A percentile compares a stretch with the other conserved stretches of the same genome.
Evolutionary conservation across 2,113 vertebrate genomes (phyloP).

Genomic region (Toxotes chatareus): DNA sequence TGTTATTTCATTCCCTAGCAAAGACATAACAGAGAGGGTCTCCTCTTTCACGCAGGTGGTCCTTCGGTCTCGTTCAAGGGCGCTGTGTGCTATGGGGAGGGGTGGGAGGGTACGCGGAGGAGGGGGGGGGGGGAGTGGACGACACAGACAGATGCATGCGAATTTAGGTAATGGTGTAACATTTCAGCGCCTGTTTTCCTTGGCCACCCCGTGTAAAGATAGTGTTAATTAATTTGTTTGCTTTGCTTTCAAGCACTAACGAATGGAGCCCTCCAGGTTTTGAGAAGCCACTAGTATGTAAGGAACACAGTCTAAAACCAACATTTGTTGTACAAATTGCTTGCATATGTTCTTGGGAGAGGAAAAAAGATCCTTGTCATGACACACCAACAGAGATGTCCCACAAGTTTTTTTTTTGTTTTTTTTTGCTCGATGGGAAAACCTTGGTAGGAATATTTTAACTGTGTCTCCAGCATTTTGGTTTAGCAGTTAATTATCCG

Average conservation of each 20-base stretch:
- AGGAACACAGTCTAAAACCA: slow-evolving; percentile 82
- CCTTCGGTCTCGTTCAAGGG: slow-evolving; percentile 83
- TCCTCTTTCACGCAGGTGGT: slow-evolving; percentile 88
- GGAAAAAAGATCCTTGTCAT: slow-evolving; percentile 68
- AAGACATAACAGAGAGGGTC: slow-evolving; percentile 89
- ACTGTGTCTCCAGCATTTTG: slow-evolving; percentile 59
- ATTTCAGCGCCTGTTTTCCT: slow-evolving; percentile 82
- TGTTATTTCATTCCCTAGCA: slow-evolving; percentile 87
- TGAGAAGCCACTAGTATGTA: slow-evolving; percentile 75
- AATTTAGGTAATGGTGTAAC: slow-evolving; percentile 86
- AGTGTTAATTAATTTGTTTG: slow-evolving; percentile 86
- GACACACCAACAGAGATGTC: slow-evolving; percentile 72
- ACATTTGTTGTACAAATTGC: slow-evolving; percentile 86
- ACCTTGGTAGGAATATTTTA: slow-evolving; percentile 55
- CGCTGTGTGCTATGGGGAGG: slow-evolving; percentile 71
- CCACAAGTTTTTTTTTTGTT: slow-evolving; percentile 40
- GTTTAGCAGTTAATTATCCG: slow-evolving; percentile 69
- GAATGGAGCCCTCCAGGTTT: slow-evolving; percentile 72
- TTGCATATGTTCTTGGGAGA: slow-evolving; percentile 79
- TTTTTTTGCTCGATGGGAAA: slow-evolving; percentile 53
- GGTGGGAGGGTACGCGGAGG: slow-evolving; percentile 59
- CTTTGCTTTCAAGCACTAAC: slow-evolving; percentile 81
- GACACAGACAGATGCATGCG: slow-evolving; percentile 83
- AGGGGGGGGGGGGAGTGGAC: slow-evolving; percentile 16
- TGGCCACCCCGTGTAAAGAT: slow-evolving; percentile 78